Evolutionary conservation across 2,888 invertebrate genomes (phyloP).

Genomic region (Pecten maximus): DNA sequence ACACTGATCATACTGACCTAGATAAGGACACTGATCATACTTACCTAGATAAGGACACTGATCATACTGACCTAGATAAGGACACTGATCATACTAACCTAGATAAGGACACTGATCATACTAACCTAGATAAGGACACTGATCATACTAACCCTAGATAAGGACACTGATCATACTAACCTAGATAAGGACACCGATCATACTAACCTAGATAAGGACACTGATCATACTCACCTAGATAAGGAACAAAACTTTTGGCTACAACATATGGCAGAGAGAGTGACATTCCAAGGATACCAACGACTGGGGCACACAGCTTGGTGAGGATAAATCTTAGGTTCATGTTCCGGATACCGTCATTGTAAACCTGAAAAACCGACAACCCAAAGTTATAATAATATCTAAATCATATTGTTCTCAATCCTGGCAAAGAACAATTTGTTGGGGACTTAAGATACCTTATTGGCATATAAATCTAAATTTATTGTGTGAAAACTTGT

Average conservation of each 20-base stretch:
- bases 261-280: conserved; percentile 96
- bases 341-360: conserved; percentile 96
- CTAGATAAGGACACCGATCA: no score
- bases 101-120: no score
- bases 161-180: no score
- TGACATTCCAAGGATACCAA: conserved; percentile 93
- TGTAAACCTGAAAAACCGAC: conserved; percentile 86
- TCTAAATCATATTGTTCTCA: background rate
- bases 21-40: no score
- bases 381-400: background rate
- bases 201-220: no score
- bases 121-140: no score
- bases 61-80: no score
- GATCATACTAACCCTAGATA: no score
- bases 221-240: conserved; percentile 81
- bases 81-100: no score
- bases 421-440: background rate
- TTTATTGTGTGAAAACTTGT: background rate
- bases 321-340: conserved; percentile 92
- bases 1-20: no score
- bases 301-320: conserved; percentile 94
- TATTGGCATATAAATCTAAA: background rate
- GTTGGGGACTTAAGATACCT: background rate
- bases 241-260: conserved; percentile 87
- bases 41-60: no score